These are phyloP conservation scores for Patella pellucida DNA, from an alignment of 2,888 invertebrate species.

Conservation along the genomic window DNA sequence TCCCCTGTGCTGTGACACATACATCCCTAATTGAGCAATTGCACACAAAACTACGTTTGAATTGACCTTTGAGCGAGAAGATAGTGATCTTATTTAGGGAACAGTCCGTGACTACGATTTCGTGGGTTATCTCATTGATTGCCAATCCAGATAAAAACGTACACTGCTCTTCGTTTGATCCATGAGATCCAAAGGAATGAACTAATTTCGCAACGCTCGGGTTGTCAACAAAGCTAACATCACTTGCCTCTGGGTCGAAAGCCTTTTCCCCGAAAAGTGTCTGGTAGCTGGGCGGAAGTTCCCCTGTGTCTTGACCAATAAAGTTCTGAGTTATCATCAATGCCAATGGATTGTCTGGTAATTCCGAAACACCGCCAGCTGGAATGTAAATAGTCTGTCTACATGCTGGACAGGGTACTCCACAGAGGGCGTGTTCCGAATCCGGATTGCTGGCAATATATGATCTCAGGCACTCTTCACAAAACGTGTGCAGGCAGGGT, in stretches of 20 bases:
- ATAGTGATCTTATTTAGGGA: constrained; percentile 44
- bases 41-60: constrained; percentile 43
- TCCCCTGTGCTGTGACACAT: constrained; percentile 41
- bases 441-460: background rate
- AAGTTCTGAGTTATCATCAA: background rate
- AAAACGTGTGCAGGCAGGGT: background rate
- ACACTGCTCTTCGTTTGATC: constrained; percentile 40
- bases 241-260: constrained; percentile 17
- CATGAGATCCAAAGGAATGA: constrained; percentile 43
- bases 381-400: constrained; percentile 48
- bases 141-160: constrained; percentile 45
- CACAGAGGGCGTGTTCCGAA: background rate
- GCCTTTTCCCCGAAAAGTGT: constrained; percentile 22
- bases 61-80: constrained; percentile 42
- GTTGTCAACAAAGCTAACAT: constrained; percentile 26
- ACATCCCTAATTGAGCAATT: constrained; percentile 51
- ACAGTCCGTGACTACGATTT: constrained; percentile 45
- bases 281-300: constrained; percentile 19
- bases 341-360: constrained; percentile 44
- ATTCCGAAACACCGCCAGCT: constrained; percentile 42
- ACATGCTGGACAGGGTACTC: constrained; percentile 59
- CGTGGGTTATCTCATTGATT: constrained; percentile 39
- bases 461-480: background rate
- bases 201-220: constrained; percentile 23
- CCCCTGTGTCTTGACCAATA: background rate